Evolutionary conservation across 2,888 invertebrate genomes (phyloP).

Genomic region (Philereme vetulata): DNA sequence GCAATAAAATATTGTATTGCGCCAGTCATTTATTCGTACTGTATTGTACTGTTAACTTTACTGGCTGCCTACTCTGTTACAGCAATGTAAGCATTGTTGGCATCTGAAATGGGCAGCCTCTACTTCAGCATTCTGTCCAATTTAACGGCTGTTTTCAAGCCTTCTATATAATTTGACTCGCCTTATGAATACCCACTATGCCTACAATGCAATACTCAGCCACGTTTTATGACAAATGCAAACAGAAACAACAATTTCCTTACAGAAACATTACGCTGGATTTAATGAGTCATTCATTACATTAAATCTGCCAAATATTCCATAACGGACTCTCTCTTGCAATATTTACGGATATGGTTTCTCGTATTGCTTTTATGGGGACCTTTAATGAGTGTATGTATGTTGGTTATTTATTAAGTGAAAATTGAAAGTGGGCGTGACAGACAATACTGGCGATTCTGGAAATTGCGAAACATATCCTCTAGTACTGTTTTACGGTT

Average conservation of each 20-base stretch:
- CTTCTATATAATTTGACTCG: not conserved
- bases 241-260: conserved; percentile 15
- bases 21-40: too few relatives aligned
- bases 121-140: not conserved
- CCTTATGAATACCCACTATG: not conserved
- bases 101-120: not conserved
- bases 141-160: not conserved
- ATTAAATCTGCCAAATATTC: conserved; percentile 29
- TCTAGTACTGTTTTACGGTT: too few relatives aligned
- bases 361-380: conserved; percentile 45
- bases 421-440: conserved; percentile 27
- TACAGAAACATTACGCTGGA: conserved; percentile 1
- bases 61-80: not conserved
- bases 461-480: not conserved
- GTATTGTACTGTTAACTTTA: too few relatives aligned
- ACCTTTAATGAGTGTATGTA: conserved; percentile 40
- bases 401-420: conserved; percentile 16
- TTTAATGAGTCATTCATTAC: not conserved
- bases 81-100: not conserved
- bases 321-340: conserved; percentile 35
- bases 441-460: not conserved
- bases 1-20: too few relatives aligned
- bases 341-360: conserved; percentile 41
- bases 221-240: conserved; percentile 14
- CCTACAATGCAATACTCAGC: not conserved